These are phyloP conservation scores for Pollimyrus isidori DNA, from an alignment of 2,113 vertebrate genomes.

Conservation along the genomic window DNA sequence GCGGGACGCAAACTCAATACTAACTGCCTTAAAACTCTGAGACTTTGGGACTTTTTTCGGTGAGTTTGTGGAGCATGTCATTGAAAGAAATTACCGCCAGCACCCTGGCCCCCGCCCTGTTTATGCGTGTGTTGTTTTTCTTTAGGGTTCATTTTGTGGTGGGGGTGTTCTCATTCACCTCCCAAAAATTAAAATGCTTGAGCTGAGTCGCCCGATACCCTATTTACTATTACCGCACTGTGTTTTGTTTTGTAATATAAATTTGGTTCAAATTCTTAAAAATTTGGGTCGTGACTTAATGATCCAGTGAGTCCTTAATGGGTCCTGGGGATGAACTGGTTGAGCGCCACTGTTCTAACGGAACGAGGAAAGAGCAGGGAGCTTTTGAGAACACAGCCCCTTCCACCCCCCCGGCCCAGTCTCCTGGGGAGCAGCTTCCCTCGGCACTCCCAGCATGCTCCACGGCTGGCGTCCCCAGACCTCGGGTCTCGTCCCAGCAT, in stretches of 20 bases:
- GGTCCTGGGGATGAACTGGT: background rate
- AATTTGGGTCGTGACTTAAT: background rate
- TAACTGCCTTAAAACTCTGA: constrained; percentile 44
- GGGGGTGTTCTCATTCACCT: background rate
- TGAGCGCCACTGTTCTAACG: background rate
- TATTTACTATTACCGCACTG: background rate
- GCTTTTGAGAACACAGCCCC: constrained; percentile 15
- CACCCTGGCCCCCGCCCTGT: background rate
- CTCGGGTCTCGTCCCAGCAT: background rate
- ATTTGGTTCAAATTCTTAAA: background rate
- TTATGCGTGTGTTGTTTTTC: background rate
- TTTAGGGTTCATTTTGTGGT: background rate
- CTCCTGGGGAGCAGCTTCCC: background rate
- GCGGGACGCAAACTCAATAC: constrained; percentile 45
- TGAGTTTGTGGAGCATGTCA: background rate
- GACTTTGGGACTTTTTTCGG: background rate
- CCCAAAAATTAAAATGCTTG: background rate
- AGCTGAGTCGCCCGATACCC: background rate
- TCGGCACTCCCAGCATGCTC: background rate
- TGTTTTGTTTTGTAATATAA: background rate
- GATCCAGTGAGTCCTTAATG: background rate
- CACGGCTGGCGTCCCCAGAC: background rate
- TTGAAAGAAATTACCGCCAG: background rate
- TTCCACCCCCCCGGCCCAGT: background rate
- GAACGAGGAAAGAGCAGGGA: background rate